Conservation (phyloP, 2,113 vertebrate species). For the Mormyrus iriodes region DNA sequence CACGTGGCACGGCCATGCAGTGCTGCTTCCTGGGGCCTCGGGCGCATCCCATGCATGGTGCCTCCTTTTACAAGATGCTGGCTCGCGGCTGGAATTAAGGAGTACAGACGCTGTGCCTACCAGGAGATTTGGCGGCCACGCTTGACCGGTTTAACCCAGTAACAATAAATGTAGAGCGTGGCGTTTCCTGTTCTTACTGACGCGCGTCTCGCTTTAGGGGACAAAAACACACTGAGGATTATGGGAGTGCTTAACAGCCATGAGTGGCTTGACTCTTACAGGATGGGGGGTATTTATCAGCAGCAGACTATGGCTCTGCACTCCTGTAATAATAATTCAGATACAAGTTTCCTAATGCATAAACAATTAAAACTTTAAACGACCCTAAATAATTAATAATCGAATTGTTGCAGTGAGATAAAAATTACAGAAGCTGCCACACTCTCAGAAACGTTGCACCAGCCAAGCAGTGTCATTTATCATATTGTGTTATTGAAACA, state of each 20-base stretch:
- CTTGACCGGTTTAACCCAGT: not conserved
- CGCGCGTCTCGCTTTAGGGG: not conserved
- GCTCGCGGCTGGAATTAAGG: not conserved
- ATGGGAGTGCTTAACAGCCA: conserved; percentile 1
- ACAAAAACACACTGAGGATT: conserved; percentile 1
- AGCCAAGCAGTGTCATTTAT: not conserved
- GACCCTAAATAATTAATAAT: not conserved
- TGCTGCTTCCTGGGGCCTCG: not conserved
- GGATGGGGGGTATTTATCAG: not conserved
- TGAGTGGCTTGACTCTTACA: not conserved
- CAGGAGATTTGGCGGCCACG: not conserved
- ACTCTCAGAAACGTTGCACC: not conserved
- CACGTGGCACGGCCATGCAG: not conserved
- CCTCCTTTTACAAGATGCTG: not conserved
- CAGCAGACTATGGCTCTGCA: not conserved
- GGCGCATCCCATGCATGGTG: not conserved
- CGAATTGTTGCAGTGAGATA: not conserved
- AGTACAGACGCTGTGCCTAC: not conserved
- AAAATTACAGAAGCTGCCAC: not conserved
- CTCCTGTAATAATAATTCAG: not conserved
- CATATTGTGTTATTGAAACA: not conserved
- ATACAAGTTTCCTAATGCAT: not conserved
- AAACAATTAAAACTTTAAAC: not conserved
- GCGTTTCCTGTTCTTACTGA: not conserved
- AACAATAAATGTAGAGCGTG: not conserved